Evolutionary conservation across 2,888 invertebrate genomes (phyloP).

Genomic region (Tenthredo distinguenda): DNA sequence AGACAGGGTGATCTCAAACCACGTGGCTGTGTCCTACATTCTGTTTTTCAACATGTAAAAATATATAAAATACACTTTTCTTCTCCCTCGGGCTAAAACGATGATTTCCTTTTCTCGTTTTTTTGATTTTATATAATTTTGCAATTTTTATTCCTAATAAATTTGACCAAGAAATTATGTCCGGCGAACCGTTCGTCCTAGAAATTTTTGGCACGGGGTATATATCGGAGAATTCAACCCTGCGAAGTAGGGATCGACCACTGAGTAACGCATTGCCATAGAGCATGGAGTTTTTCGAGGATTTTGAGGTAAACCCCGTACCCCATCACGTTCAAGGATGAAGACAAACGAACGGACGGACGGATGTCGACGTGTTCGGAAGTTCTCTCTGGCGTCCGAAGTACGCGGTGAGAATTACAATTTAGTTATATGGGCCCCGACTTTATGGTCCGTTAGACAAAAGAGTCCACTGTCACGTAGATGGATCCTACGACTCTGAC

Average conservation of each 20-base stretch:
- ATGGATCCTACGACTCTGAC: not conserved
- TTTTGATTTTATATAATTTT: not conserved
- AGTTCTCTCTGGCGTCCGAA: not conserved
- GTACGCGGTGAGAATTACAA: slow-evolving; percentile 4
- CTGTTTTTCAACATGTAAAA: not conserved
- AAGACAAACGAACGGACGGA: slow-evolving; percentile 35
- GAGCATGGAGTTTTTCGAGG: slow-evolving; percentile 1
- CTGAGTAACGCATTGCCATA: not conserved
- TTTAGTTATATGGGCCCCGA: not conserved
- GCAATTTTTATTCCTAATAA: not conserved
- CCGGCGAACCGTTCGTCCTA: not conserved
- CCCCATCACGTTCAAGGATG: slow-evolving; percentile 17
- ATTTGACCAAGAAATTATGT: not conserved
- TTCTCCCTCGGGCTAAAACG: not conserved
- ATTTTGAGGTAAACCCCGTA: slow-evolving; percentile 13
- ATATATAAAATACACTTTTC: not conserved
- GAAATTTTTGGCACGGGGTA: not conserved
- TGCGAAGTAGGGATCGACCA: not conserved
- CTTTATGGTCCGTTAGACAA: slow-evolving; percentile 15
- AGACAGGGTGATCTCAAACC: not conserved
- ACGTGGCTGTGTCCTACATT: not conserved
- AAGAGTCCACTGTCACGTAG: not conserved
- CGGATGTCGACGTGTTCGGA: slow-evolving; percentile 33
- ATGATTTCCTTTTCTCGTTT: not conserved
- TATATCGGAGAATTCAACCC: not conserved